These are phyloP conservation scores for Eupithecia vulgata DNA, from an alignment of 2,888 invertebrate species.

Conservation along the genomic window DNA sequence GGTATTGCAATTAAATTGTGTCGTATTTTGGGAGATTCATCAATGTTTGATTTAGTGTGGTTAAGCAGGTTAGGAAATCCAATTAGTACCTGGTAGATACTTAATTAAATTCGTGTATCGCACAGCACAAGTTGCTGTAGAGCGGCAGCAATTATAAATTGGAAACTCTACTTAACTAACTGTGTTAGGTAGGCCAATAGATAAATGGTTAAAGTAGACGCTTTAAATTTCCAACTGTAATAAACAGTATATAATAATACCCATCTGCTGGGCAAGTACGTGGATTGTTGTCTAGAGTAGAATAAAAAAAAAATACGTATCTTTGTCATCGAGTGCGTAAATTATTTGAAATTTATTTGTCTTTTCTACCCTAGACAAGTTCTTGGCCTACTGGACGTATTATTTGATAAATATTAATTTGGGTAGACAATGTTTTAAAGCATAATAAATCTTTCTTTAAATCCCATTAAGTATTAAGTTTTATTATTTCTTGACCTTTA, in stretches of 20 bases:
- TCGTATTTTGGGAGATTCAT: background rate
- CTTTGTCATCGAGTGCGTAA: no score
- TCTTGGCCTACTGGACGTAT: no score
- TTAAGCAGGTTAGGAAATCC: conserved; percentile 3
- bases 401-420: background rate
- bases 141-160: background rate
- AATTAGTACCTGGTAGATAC: conserved; percentile 1
- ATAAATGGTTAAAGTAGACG: no score
- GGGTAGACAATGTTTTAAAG: background rate
- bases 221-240: no score
- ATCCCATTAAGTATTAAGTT: background rate
- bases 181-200: no score
- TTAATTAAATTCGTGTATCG: conserved; percentile 2
- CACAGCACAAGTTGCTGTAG: background rate
- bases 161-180: background rate
- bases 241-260: no score
- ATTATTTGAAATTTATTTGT: no score
- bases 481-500: conserved; percentile 7
- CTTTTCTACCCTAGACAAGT: no score
- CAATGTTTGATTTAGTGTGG: background rate
- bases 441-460: background rate
- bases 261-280: no score
- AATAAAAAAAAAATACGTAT: no score
- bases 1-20: background rate
- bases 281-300: no score